Evolutionary conservation across 2,113 vertebrate genomes (phyloP).

Genomic region (Anolis carolinensis): DNA sequence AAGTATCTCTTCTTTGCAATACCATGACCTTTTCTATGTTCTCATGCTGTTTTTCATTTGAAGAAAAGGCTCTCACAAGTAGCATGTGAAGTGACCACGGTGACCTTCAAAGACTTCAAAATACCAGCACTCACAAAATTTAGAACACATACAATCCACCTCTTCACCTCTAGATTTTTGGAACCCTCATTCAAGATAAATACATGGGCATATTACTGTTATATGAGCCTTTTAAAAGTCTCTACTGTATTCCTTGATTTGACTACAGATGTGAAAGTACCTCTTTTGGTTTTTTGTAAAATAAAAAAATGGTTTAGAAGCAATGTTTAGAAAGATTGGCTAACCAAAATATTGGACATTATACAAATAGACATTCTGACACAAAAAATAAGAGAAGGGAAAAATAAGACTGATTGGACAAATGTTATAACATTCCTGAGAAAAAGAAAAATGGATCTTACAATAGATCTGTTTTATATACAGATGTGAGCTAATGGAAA

Average conservation of each 20-base stretch:
- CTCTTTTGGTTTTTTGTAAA: accelerated
- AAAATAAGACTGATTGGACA: too few relatives aligned
- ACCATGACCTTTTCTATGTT: neutral
- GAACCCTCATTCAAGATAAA: accelerated
- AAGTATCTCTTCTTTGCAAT: neutral
- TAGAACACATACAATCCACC: neutral
- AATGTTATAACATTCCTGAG: too few relatives aligned
- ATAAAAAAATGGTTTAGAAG: neutral
- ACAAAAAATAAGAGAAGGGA: too few relatives aligned
- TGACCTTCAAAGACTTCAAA: neutral
- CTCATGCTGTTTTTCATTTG: conserved; percentile 17
- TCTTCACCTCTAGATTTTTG: accelerated
- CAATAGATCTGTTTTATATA: too few relatives aligned
- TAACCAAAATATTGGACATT: too few relatives aligned
- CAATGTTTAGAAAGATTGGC: too few relatives aligned
- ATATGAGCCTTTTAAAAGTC: neutral
- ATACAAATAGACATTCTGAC: too few relatives aligned
- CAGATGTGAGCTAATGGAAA: too few relatives aligned
- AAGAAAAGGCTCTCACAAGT: conserved; percentile 8
- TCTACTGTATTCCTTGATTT: neutral
- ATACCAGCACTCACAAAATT: neutral
- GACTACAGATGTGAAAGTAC: neutral
- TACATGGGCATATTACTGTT: neutral
- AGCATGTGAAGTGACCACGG: conserved; percentile 6
- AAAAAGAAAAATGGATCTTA: too few relatives aligned